Evolutionary conservation across 2,888 invertebrate species (phyloP).

Genomic region (Acanthococcus lagerstroemiae): DNA sequence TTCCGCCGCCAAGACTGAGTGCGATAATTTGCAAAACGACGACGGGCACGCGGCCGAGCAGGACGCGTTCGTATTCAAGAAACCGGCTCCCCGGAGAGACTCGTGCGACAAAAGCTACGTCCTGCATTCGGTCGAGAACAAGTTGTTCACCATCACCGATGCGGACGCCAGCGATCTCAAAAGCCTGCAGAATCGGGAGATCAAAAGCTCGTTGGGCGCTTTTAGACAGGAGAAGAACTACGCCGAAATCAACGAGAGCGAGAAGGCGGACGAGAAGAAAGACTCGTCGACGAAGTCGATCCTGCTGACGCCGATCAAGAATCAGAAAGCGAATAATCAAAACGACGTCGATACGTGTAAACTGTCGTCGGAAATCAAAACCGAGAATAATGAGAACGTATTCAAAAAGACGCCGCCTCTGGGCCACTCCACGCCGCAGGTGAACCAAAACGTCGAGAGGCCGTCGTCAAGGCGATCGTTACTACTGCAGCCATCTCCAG

Average conservation of each 20-base stretch:
- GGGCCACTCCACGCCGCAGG: not conserved
- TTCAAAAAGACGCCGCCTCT: not conserved
- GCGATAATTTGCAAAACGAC: too few relatives aligned
- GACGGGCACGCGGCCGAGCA: not conserved
- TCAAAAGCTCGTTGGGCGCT: not conserved
- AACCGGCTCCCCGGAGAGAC: not conserved
- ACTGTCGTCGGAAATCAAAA: too few relatives aligned
- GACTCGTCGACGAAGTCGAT: not conserved
- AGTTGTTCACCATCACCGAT: slow-evolving; percentile 7
- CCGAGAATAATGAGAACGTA: not conserved
- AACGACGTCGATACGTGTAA: too few relatives aligned
- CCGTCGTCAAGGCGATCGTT: not conserved
- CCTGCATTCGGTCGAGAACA: slow-evolving; percentile 19
- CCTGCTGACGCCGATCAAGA: not conserved
- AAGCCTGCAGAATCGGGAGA: not conserved
- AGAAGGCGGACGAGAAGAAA: slow-evolving; percentile 2
- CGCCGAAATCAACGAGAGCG: not conserved
- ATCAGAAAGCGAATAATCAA: too few relatives aligned
- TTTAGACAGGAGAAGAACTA: not conserved
- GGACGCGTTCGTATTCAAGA: not conserved
- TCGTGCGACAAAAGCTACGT: slow-evolving; percentile 1
- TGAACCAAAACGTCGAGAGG: slow-evolving; percentile 1
- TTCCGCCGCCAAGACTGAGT: too few relatives aligned
- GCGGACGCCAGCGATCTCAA: not conserved
- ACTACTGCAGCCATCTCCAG: slow-evolving; percentile 1